These are phyloP conservation scores for Dynastes maya DNA, from an alignment of 2,888 invertebrate genomes.

Conservation along the genomic window DNA sequence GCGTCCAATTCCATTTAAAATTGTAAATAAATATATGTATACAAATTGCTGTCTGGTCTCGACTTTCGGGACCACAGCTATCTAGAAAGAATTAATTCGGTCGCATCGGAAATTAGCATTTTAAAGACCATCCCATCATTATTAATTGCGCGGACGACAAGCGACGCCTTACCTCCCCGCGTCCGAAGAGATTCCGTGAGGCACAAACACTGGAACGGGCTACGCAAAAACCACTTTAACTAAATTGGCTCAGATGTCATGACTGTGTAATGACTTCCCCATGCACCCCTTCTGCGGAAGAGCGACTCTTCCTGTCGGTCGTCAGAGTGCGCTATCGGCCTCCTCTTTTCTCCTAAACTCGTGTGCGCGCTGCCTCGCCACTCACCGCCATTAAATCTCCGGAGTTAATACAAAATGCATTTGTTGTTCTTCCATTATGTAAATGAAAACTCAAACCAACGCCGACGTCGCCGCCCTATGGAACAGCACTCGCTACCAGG, in stretches of 20 bases:
- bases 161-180: constrained; percentile 42
- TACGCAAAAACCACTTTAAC: constrained; percentile 69
- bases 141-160: constrained; percentile 56
- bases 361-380: constrained; percentile 53
- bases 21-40: constrained; percentile 16
- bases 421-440: constrained; percentile 73
- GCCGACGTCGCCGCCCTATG: background rate
- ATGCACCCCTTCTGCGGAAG: constrained; percentile 54
- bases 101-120: constrained; percentile 48
- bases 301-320: constrained; percentile 54
- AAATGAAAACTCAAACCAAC: constrained; percentile 68
- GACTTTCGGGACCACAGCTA: too few species aligned
- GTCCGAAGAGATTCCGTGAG: background rate
- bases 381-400: constrained; percentile 71
- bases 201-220: constrained; percentile 48
- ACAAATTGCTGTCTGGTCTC: constrained; percentile 24
- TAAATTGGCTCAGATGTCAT: constrained; percentile 70
- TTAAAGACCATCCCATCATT: constrained; percentile 52
- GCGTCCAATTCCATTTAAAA: background rate
- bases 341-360: constrained; percentile 42
- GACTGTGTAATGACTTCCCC: constrained; percentile 67
- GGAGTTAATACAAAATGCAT: constrained; percentile 72
- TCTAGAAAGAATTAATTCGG: constrained; percentile 45
- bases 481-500: constrained; percentile 11
- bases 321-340: constrained; percentile 51